A percentile compares a stretch with the other conserved stretches of the same genome.
Conservation (phyloP, 2,888 invertebrate species). For the Lumbricus terrestris region DNA sequence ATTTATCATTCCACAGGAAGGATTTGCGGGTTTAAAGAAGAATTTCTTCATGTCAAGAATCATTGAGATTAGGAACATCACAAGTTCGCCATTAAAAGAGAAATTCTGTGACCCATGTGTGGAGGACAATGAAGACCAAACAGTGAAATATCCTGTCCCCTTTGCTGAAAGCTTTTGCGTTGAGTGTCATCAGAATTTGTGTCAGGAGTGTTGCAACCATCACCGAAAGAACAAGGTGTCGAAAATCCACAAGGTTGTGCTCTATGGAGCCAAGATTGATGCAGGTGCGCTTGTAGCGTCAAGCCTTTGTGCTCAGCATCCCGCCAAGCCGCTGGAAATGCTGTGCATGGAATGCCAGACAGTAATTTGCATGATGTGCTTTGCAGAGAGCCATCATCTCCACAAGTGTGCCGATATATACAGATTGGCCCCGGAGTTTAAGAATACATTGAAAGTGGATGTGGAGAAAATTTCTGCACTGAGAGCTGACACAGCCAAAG, state of each 20-base stretch:
- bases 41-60: not conserved
- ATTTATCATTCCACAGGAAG: not conserved
- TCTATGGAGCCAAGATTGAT: not conserved
- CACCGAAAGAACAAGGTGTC: not conserved
- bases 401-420: not conserved
- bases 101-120: not conserved
- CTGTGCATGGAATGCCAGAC: not conserved
- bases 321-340: not conserved
- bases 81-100: not conserved
- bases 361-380: not conserved
- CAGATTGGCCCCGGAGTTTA: not conserved
- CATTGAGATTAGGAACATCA: not conserved
- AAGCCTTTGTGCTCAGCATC: not conserved
- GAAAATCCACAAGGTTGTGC: not conserved
- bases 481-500: not conserved
- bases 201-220: not conserved
- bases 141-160: not conserved
- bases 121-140: not conserved
- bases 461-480: too few relatives aligned
- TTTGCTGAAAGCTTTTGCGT: not conserved
- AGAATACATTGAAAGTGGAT: not conserved
- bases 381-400: not conserved
- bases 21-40: not conserved
- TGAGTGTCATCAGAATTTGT: not conserved
- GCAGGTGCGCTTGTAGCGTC: not conserved